These are phyloP conservation scores for Leptinotarsa lineolata DNA, from an alignment of 1,140 invertebrate genomes.

Conservation along the genomic window DNA sequence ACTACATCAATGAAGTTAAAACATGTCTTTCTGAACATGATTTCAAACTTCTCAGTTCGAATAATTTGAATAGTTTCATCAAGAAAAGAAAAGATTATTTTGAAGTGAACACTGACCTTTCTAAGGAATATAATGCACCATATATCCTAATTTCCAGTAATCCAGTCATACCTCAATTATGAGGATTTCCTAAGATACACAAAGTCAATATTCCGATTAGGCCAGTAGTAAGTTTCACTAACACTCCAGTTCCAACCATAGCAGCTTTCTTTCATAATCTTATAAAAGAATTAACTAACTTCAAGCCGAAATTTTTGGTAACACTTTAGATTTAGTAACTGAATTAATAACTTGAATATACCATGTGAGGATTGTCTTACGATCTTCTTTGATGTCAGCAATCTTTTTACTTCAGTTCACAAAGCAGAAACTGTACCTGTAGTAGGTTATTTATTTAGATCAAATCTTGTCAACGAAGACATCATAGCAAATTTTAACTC, in stretches of 20 bases:
- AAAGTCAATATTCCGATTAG: not conserved
- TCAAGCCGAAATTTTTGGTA: not conserved
- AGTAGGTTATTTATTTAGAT: not conserved
- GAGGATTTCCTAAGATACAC: no score
- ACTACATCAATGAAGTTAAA: no score
- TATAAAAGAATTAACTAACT: not conserved
- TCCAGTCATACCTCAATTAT: no score
- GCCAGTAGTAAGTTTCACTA: not conserved
- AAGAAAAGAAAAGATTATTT: no score
- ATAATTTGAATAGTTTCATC: no score
- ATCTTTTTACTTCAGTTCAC: not conserved
- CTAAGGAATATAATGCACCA: no score
- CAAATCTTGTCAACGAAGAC: no score
- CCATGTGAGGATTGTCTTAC: not conserved
- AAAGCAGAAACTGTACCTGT: not conserved
- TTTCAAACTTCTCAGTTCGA: no score
- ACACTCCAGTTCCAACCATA: not conserved
- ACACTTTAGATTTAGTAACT: constrained; percentile 1
- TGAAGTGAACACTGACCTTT: no score
- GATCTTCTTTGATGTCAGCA: constrained; percentile 5
- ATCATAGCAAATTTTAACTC: no score
- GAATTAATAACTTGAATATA: not conserved
- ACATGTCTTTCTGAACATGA: no score
- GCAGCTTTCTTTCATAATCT: not conserved
- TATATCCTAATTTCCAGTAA: no score